Evolutionary conservation across 2,113 vertebrate genomes (phyloP).

Genomic region (Brachypodius melanocephalos): DNA sequence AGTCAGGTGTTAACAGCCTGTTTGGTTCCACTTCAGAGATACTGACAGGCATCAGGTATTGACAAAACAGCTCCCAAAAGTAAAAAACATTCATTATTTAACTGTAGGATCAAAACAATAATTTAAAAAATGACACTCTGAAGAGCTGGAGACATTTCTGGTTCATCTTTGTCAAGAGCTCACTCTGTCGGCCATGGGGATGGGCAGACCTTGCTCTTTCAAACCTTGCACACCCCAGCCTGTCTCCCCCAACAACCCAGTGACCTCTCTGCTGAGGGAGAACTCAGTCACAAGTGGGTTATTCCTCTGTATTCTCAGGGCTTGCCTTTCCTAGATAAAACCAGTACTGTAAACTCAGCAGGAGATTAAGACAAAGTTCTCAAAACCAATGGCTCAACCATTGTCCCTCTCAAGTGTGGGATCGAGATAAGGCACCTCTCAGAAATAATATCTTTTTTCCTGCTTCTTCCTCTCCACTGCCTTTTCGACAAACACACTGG

Average conservation of each 20-base stretch:
- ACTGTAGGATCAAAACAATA: neutral
- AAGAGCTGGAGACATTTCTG: neutral
- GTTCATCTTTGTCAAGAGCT: neutral
- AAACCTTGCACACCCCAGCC: neutral
- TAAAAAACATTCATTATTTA: neutral
- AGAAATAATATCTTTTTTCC: slow-evolving; percentile 11
- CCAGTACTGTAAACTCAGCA: slow-evolving; percentile 36
- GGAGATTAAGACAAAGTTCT: slow-evolving; percentile 36
- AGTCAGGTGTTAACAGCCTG: neutral
- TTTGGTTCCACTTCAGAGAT: neutral
- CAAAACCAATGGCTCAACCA: slow-evolving; percentile 16
- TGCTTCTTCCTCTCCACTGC: neutral
- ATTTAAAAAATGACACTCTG: neutral
- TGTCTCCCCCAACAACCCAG: neutral
- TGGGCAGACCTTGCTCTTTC: neutral
- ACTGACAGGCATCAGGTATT: neutral
- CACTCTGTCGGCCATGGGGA: neutral
- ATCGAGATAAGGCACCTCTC: slow-evolving; percentile 14
- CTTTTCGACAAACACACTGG: neutral
- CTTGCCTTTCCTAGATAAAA: slow-evolving; percentile 44
- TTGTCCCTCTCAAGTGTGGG: slow-evolving; percentile 25
- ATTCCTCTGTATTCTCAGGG: slow-evolving; percentile 15
- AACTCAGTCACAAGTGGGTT: neutral
- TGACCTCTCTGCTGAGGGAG: neutral
- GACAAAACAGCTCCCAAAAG: neutral